Conservation (phyloP, 23 tunicate species). For the Aplidium turbinatum region DNA sequence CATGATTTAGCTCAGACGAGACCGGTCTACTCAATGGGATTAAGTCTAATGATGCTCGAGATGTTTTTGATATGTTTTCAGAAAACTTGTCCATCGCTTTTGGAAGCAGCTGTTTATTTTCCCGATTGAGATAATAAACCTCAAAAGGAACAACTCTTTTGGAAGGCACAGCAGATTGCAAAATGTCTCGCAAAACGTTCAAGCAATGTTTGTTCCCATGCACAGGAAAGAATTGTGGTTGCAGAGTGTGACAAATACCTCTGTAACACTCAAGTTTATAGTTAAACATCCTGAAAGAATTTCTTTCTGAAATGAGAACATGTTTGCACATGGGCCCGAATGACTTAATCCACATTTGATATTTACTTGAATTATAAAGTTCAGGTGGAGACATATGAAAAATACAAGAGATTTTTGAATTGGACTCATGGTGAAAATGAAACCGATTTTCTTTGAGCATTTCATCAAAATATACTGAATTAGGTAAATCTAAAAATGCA, state of each 20-base stretch:
- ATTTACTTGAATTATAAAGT: not conserved
- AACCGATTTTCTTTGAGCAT: not conserved
- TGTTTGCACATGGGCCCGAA: conserved; percentile 1
- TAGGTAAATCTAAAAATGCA: conserved; percentile 11
- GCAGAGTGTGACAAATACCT: conserved; percentile 12
- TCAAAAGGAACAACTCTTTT: too few relatives aligned
- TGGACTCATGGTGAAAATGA: too few relatives aligned
- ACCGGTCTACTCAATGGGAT: too few relatives aligned
- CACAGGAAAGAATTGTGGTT: conserved; percentile 26
- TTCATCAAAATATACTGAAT: not conserved
- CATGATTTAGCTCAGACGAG: too few relatives aligned
- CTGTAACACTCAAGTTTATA: not conserved
- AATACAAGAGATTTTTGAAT: not conserved
- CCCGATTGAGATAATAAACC: too few relatives aligned
- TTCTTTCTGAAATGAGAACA: not conserved
- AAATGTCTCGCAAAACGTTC: not conserved
- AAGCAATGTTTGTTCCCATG: not conserved
- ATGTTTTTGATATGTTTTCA: too few relatives aligned
- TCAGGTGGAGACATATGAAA: conserved; percentile 4
- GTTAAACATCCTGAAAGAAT: too few relatives aligned
- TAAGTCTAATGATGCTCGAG: too few relatives aligned
- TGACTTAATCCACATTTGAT: not conserved
- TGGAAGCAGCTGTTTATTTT: too few relatives aligned
- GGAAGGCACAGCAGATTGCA: not conserved
- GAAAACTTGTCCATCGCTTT: too few relatives aligned